Evolutionary conservation across 2,113 vertebrate species (phyloP).

Genomic region (Epinephelus cyanopodus): DNA sequence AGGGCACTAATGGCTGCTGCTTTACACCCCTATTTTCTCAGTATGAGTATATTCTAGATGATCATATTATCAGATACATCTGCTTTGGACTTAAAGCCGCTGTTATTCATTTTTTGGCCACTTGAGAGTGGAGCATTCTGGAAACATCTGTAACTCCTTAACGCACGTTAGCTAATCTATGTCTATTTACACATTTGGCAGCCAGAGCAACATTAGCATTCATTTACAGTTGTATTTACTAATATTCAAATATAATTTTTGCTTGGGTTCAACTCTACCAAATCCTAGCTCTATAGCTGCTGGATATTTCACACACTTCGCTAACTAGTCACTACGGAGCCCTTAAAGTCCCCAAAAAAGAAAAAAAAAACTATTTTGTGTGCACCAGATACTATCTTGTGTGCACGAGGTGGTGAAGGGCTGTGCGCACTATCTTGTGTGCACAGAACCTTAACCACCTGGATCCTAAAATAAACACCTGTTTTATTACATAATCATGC

Average conservation of each 20-base stretch:
- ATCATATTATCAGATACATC: not conserved
- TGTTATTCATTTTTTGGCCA: not conserved
- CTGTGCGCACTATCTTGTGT: too few relatives aligned
- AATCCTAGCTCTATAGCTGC: not conserved
- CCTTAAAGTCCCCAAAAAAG: too few relatives aligned
- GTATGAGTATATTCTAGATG: not conserved
- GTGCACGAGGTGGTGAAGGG: too few relatives aligned
- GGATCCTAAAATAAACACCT: too few relatives aligned
- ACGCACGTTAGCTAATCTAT: not conserved
- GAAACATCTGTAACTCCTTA: not conserved
- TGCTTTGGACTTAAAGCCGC: not conserved
- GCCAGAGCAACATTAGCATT: not conserved
- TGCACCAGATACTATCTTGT: too few relatives aligned
- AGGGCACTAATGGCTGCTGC: conserved; percentile 39
- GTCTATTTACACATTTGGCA: not conserved
- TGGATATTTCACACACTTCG: not conserved
- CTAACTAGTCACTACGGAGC: not conserved
- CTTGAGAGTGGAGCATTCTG: fast-evolving
- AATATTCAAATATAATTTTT: not conserved
- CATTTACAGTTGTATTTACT: not conserved
- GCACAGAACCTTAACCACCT: too few relatives aligned
- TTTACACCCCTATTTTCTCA: conserved; percentile 6
- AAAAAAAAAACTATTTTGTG: too few relatives aligned
- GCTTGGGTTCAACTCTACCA: not conserved
- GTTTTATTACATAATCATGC: too few relatives aligned